A percentile compares a stretch with the other conserved stretches of the same genome.
These are phyloP conservation scores for Rhodinocichla rosea DNA, from an alignment of 2,113 vertebrate species.

Conservation along the genomic window DNA sequence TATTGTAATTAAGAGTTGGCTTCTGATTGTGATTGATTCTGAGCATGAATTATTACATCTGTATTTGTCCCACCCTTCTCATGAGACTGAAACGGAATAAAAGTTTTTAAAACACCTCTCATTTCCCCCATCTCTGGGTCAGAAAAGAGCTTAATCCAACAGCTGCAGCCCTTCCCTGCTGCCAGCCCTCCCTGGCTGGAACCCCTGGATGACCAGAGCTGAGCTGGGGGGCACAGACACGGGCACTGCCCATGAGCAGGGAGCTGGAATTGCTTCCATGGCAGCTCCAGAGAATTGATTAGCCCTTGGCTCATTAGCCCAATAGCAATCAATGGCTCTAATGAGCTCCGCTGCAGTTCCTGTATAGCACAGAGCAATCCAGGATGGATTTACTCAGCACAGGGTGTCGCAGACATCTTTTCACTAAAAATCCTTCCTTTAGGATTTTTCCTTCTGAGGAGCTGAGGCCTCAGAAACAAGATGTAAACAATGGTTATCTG, in stretches of 20 bases:
- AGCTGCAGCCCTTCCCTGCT: not conserved
- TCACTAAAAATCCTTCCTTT: too few species aligned
- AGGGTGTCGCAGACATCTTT: too few species aligned
- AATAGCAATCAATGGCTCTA: slow-evolving; percentile 10
- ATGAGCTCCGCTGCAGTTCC: not conserved
- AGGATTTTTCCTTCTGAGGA: too few species aligned
- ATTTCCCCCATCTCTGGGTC: not conserved
- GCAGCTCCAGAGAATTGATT: not conserved
- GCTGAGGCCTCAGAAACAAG: too few species aligned
- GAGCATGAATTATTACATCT: not conserved
- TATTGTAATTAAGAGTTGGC: not conserved
- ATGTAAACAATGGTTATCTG: too few species aligned
- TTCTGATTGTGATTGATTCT: not conserved
- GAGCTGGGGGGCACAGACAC: not conserved
- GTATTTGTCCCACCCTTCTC: not conserved
- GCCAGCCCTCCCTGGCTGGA: too few species aligned
- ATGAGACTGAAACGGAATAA: not conserved
- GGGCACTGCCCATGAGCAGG: not conserved
- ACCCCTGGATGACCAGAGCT: not conserved
- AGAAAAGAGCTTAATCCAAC: not conserved
- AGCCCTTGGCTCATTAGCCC: slow-evolving; percentile 32
- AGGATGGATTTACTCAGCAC: too few species aligned
- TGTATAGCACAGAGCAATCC: not conserved
- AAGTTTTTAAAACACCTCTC: not conserved
- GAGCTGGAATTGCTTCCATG: not conserved